Base-by-base conservation (phyloP, 2,113 vertebrate species). In the Festucalex cinctus region DNA sequence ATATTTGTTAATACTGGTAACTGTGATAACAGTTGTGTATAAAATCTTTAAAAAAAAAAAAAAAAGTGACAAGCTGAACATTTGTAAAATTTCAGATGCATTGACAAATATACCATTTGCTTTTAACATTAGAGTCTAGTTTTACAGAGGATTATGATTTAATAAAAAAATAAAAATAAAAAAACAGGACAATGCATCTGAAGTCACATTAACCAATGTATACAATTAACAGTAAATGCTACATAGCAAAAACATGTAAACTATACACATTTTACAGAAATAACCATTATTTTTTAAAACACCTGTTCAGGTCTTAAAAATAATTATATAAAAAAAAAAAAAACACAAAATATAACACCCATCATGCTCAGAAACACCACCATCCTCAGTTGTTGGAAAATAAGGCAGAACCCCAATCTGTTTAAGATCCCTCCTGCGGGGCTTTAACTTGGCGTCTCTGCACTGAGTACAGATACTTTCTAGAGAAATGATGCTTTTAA, bases 401-500 rank as follows among this genome's bases (percentile, higher is more conserved):
- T 81, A 87, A 81, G 88, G 69, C 94, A 94, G 94, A 93, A 94
- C 95, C 91, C 91, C 93, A 95, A 93, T 95, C 93, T 95, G 94
- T 95, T 94, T 95, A 94, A 95, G 95, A 94, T 94, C 94, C 93
- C 94, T 98, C 85, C 78, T 88, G 88, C 93, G 96, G 54, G 54
- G 95, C 96, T 95, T 32, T 96, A 98, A 95, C 95, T 92, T 97
- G 95, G 93, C 93, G 94, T 92, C 93, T 98, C 94, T 96, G 95
- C 93, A 96, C 93, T 93, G 94, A 96, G 94, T 95, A 95, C 95
- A 93, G 95, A 95, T 92, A 98, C 94, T 94, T 97, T 91, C 95
- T 94, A 95, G 96, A 97, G 95, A 95, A 98, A 79, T 95, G 97
- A 94, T 94, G 95, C 92, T 94, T 97, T 96, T 93, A 97, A 96